Conservation (phyloP, 2,888 invertebrate genomes). For the Erannis defoliaria region DNA sequence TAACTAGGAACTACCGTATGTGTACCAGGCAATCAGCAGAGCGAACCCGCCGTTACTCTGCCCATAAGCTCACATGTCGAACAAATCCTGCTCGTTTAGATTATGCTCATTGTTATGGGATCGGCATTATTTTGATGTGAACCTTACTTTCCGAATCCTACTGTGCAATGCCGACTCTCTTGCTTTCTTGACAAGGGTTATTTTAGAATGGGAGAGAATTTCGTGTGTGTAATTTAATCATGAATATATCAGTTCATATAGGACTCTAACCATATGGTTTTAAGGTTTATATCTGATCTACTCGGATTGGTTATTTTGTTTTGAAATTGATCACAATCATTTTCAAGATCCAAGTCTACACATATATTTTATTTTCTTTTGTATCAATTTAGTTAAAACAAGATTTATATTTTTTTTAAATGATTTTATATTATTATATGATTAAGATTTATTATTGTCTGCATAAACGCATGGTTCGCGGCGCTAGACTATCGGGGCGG, state of each 20-base stretch:
- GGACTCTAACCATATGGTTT: slow-evolving; percentile 43
- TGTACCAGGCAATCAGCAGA: slow-evolving; percentile 50
- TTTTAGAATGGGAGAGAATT: slow-evolving; percentile 2
- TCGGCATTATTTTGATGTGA: slow-evolving; percentile 41
- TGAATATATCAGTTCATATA: slow-evolving; percentile 28
- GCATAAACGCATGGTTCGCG: slow-evolving; percentile 37
- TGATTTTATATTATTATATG: not conserved
- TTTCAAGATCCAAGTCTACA: slow-evolving; percentile 5
- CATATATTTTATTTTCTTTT: slow-evolving; percentile 21
- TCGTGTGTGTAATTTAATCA: slow-evolving; percentile 16
- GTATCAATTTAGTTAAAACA: slow-evolving; percentile 6
- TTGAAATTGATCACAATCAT: slow-evolving; percentile 27
- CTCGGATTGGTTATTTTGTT: slow-evolving; percentile 16
- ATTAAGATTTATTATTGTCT: slow-evolving; percentile 12
- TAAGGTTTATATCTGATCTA: slow-evolving; percentile 47
- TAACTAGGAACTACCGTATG: slow-evolving; percentile 22
- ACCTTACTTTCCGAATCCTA: slow-evolving; percentile 22
- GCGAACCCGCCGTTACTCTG: slow-evolving; percentile 46
- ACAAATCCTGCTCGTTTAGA: slow-evolving; percentile 68
- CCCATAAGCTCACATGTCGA: slow-evolving; percentile 58
- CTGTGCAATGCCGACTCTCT: slow-evolving; percentile 17
- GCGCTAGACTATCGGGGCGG: slow-evolving; percentile 65
- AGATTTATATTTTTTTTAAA: slow-evolving; percentile 1
- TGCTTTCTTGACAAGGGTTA: slow-evolving; percentile 1
- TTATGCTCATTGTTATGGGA: slow-evolving; percentile 72